Conservation (phyloP, 2,888 invertebrate genomes). For the Drepanosiphum platanoidis region DNA sequence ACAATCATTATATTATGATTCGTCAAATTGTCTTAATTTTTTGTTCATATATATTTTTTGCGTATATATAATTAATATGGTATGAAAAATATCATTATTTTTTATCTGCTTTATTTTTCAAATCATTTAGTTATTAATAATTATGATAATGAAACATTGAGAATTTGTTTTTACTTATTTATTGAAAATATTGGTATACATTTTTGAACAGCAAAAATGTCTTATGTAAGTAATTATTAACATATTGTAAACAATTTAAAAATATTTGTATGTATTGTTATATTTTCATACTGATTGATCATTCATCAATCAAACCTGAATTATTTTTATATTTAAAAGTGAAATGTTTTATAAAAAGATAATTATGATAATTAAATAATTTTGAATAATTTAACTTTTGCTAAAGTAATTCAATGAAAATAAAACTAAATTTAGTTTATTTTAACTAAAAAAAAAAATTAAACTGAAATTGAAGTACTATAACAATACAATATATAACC, state of each 20-base stretch:
- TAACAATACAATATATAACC: no score
- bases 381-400: neutral
- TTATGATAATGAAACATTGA: conserved; percentile 16
- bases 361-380: no score
- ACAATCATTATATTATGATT: conserved; percentile 52
- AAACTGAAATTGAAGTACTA: no score
- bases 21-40: conserved; percentile 42
- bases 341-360: no score
- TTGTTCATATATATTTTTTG: conserved; percentile 15
- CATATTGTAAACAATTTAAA: conserved; percentile 24
- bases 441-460: no score
- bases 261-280: conserved; percentile 35
- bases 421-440: no score
- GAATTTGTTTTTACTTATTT: conserved; percentile 21
- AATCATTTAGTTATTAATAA: conserved; percentile 53
- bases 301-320: neutral
- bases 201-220: conserved; percentile 16
- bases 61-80: conserved; percentile 25
- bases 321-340: no score
- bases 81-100: conserved; percentile 25
- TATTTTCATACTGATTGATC: conserved; percentile 17
- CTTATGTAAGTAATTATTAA: conserved; percentile 30
- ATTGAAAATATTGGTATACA: conserved; percentile 42
- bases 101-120: conserved; percentile 43
- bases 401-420: no score